Percentiles rank a stretch among this genome's conserved stretches.
Evolutionary conservation across 1,140 invertebrate genomes (phyloP).

Genomic region (Brachionus rubens): DNA sequence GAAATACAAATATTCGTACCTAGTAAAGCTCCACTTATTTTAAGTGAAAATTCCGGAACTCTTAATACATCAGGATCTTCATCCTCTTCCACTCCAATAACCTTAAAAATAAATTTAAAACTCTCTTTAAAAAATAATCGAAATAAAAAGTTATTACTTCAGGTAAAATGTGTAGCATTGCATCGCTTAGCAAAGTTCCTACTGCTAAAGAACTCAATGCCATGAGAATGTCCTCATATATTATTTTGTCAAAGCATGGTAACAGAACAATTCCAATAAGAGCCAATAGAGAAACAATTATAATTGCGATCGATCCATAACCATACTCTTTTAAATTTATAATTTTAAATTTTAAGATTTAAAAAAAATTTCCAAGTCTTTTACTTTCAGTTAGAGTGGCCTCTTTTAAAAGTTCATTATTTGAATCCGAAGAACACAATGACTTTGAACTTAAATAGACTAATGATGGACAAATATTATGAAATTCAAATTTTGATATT

Average conservation of each 20-base stretch:
- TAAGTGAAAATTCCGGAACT: constrained; percentile 27
- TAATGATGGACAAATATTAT: constrained; percentile 17
- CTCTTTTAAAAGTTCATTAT: not conserved
- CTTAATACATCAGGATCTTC: constrained; percentile 1
- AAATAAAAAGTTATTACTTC: not conserved
- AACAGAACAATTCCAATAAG: constrained; percentile 24
- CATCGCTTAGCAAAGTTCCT: constrained; percentile 59
- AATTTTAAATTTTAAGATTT: not conserved
- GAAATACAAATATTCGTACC: not conserved
- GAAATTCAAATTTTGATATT: constrained; percentile 32
- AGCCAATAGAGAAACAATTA: constrained; percentile 30
- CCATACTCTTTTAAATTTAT: constrained; percentile 13
- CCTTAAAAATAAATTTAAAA: not conserved
- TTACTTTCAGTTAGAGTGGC: not conserved
- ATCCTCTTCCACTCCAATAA: constrained; percentile 38
- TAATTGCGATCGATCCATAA: constrained; percentile 32
- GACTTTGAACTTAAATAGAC: constrained; percentile 3
- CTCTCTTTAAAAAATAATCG: not conserved
- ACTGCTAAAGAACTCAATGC: constrained; percentile 53
- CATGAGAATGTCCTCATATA: constrained; percentile 36
- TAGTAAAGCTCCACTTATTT: constrained; percentile 27
- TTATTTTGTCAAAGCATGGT: constrained; percentile 38
- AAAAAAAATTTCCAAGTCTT: not conserved
- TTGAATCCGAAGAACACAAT: not conserved
- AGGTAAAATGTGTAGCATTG: constrained; percentile 61